A percentile compares a stretch with the other conserved stretches of the same genome.
phyloP scores from a whole-genome alignment of 2,888 invertebrate genomes.

The Creontiades dilutus region DNA sequence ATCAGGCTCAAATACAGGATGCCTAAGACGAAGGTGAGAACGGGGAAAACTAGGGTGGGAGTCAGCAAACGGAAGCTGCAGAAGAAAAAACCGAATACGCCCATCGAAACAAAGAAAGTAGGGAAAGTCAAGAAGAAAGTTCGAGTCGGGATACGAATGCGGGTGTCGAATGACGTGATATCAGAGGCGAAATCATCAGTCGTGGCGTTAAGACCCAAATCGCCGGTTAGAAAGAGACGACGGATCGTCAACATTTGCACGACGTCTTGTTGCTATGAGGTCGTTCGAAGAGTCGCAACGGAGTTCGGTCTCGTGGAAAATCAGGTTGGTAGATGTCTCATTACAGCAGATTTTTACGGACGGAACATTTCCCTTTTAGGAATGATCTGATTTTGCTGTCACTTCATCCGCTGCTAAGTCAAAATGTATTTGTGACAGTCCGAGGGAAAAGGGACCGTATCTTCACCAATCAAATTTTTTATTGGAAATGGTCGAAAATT shows the following conservation, averaged over 20 bases:
- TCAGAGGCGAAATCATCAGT: background rate
- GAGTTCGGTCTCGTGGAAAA: constrained; percentile 89
- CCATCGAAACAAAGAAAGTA: background rate
- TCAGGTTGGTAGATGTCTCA: no score
- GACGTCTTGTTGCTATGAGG: constrained; percentile 86
- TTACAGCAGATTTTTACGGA: no score
- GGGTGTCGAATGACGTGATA: background rate
- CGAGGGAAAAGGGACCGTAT: no score
- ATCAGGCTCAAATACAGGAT: background rate
- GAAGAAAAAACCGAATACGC: background rate
- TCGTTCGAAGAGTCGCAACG: constrained; percentile 85
- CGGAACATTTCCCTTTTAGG: no score
- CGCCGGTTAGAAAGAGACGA: background rate
- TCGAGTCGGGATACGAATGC: background rate
- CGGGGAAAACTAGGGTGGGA: background rate
- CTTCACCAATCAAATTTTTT: no score
- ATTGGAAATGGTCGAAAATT: no score
- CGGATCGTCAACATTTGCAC: constrained; percentile 79
- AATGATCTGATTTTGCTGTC: no score
- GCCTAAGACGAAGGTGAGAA: constrained; percentile 3
- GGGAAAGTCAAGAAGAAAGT: background rate
- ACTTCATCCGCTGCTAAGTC: no score
- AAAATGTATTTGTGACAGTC: no score
- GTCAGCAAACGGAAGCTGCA: background rate
- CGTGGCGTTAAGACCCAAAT: background rate